A percentile compares a stretch with the other conserved stretches of the same genome.
Conservation (phyloP, 2,888 invertebrate species). For the Metalampra italica region DNA sequence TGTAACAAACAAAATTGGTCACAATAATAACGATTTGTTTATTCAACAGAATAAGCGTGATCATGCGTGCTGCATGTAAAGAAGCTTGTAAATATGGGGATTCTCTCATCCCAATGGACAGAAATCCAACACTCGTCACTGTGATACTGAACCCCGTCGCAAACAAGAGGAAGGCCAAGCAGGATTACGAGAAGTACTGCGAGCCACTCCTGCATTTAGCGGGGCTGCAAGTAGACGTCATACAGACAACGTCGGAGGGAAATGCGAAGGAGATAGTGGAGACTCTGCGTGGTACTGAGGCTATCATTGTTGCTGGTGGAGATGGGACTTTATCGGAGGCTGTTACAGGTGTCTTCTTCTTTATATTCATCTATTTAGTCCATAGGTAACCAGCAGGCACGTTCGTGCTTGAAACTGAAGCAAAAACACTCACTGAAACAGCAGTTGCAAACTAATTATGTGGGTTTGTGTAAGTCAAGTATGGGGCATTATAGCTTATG, state of each 20-base stretch:
- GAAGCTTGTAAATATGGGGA: conserved; percentile 87
- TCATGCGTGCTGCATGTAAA: conserved; percentile 89
- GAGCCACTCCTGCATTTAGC: conserved; percentile 95
- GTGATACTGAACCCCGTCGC: conserved; percentile 95
- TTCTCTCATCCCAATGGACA: conserved; percentile 73
- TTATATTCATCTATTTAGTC: conserved; percentile 2
- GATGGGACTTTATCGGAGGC: conserved; percentile 96
- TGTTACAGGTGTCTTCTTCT: conserved; percentile 75
- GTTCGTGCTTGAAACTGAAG: too few relatives aligned
- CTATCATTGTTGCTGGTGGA: conserved; percentile 95
- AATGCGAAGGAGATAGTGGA: conserved; percentile 91
- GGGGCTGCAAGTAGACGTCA: conserved; percentile 73
- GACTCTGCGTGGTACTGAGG: conserved; percentile 87
- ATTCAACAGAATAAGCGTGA: conserved; percentile 81
- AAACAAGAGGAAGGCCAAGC: conserved; percentile 83
- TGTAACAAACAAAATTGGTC: not conserved
- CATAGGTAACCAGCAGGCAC: too few relatives aligned
- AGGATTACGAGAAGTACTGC: conserved; percentile 92
- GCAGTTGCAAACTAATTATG: too few relatives aligned
- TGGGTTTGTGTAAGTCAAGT: too few relatives aligned
- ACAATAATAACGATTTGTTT: too few relatives aligned
- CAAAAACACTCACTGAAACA: too few relatives aligned
- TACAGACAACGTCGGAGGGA: conserved; percentile 92
- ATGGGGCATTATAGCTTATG: too few relatives aligned
- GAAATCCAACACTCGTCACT: conserved; percentile 85